Conservation (phyloP, 2,797 vertebrate genomes). For the Betta splendens region DNA sequence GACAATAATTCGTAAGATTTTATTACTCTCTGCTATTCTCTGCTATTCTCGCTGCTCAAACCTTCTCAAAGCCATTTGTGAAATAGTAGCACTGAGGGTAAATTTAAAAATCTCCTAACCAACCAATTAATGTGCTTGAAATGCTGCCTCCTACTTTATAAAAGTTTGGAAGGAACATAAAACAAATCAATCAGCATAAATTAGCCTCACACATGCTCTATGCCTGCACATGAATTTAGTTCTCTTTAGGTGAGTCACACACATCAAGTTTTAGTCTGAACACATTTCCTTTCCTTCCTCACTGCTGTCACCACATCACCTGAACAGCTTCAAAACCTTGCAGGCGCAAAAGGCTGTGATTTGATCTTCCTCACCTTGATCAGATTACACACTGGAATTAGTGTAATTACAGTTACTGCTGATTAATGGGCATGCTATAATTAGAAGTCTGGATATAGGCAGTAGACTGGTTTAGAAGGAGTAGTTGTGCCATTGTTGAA, state of each 20-base stretch:
- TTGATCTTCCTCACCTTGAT: constrained; percentile 68
- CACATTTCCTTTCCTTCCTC: constrained; percentile 45
- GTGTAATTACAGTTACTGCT: constrained; percentile 78
- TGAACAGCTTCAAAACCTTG: constrained; percentile 25
- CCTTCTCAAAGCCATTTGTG: no score
- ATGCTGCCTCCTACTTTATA: no score
- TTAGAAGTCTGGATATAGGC: constrained; percentile 53
- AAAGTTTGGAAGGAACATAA: no score
- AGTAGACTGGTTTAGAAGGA: constrained; percentile 15
- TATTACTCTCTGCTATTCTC: no score
- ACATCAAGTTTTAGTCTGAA: constrained; percentile 62
- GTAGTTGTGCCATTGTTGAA: constrained; percentile 7
- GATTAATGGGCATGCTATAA: constrained; percentile 79
- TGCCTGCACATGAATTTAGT: constrained; percentile 27
- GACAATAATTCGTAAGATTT: no score
- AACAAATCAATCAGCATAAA: no score
- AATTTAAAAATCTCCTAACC: no score
- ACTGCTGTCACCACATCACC: constrained; percentile 20
- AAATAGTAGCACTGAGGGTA: no score
- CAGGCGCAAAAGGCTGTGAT: constrained; percentile 49
- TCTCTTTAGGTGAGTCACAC: constrained; percentile 30
- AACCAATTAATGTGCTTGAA: no score
- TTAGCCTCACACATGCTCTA: no score
- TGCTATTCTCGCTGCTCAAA: no score
- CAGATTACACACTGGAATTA: constrained; percentile 78